These are phyloP conservation scores for Turritopsis dohrnii DNA, from an alignment of 30 jellyfish, hydroid and myxozoan species.

Conservation along the genomic window DNA sequence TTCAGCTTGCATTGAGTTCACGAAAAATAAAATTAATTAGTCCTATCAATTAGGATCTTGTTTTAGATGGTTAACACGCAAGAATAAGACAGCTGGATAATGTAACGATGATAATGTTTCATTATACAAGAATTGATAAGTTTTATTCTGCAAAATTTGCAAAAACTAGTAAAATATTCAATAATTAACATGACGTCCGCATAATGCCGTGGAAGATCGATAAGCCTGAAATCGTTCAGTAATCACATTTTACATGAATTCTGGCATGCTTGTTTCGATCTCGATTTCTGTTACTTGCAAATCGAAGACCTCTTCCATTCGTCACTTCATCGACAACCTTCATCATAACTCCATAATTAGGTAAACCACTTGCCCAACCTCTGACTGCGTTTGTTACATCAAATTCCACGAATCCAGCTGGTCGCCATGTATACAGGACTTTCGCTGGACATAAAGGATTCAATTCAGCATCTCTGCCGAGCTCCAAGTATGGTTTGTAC, in stretches of 20 bases:
- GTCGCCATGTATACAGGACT: conserved; percentile 1
- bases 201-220: too few relatives aligned
- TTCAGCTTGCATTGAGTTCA: too few relatives aligned
- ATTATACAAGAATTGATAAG: too few relatives aligned
- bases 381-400: conserved; percentile 9
- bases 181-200: too few relatives aligned
- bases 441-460: background rate
- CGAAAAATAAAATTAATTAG: too few relatives aligned
- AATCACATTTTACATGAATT: conserved; percentile 1
- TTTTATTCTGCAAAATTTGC: too few relatives aligned
- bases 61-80: too few relatives aligned
- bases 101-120: too few relatives aligned
- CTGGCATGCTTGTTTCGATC: background rate
- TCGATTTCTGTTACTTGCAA: background rate
- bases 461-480: conserved; percentile 19
- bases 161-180: too few relatives aligned
- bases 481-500: conserved; percentile 5
- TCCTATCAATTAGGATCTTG: too few relatives aligned
- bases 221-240: background rate
- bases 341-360: conserved; percentile 24
- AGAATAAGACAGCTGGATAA: too few relatives aligned
- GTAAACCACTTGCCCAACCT: background rate
- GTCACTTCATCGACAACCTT: conserved; percentile 7
- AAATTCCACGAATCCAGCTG: background rate
- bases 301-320: conserved; percentile 7